These are phyloP conservation scores for Lophura swinhoii DNA, from an alignment of 2,797 vertebrate genomes.

Conservation along the genomic window DNA sequence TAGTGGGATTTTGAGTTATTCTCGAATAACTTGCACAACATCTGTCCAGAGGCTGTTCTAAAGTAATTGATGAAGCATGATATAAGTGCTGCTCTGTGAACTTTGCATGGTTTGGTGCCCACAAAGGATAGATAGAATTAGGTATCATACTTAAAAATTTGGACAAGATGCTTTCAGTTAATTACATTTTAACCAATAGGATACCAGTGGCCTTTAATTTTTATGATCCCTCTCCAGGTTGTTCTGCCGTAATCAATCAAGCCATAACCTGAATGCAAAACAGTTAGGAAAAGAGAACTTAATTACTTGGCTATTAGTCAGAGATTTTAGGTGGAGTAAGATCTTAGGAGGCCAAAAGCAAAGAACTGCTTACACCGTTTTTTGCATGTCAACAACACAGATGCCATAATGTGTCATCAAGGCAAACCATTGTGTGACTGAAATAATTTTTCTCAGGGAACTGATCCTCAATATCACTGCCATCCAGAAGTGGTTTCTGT, in stretches of 20 bases:
- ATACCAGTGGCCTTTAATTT: neutral
- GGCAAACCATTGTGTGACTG: rapidly evolving
- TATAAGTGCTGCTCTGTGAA: neutral
- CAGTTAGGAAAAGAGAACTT: neutral
- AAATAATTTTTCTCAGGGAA: neutral
- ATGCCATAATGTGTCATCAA: neutral
- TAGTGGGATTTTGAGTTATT: neutral
- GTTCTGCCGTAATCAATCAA: neutral
- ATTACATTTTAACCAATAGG: neutral
- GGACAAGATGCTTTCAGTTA: neutral
- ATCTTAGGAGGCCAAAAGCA: neutral
- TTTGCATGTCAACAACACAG: neutral
- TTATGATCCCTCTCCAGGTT: neutral
- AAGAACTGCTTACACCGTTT: neutral
- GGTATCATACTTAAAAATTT: neutral
- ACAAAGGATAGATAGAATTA: neutral
- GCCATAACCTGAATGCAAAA: neutral
- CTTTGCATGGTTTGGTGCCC: neutral
- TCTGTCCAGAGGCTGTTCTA: neutral
- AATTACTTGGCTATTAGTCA: neutral
- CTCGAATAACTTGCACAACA: neutral
- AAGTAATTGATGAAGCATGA: neutral
- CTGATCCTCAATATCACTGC: rapidly evolving
- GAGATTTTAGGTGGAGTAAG: neutral
- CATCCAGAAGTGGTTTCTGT: neutral